phyloP scores from a whole-genome alignment of 2,113 vertebrate species.

The Notiomystis cincta region DNA sequence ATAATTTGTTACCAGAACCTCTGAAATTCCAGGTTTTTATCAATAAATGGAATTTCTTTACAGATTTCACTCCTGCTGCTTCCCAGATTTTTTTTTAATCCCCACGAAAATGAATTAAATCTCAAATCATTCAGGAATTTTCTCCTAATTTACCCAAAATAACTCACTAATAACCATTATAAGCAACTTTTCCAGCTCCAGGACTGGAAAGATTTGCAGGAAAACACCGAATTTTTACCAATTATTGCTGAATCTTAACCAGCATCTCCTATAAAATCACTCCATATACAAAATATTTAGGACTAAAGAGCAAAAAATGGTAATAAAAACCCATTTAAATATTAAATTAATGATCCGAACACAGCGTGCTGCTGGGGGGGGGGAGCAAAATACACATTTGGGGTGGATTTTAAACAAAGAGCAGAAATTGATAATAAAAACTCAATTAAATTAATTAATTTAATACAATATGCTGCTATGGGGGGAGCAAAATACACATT shows the following conservation, averaged over 20 bases:
- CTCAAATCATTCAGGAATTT: background rate
- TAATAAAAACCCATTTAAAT: background rate
- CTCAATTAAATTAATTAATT: no score
- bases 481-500: no score
- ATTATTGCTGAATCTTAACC: background rate
- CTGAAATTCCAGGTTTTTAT: background rate
- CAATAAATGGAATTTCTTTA: background rate
- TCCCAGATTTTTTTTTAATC: background rate
- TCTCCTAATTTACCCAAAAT: background rate
- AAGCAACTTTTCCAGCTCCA: background rate
- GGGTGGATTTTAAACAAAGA: no score
- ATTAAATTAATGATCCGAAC: background rate
- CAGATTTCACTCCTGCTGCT: background rate
- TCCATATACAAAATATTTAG: background rate
- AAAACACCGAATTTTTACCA: background rate
- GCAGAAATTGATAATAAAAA: no score
- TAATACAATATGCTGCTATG: no score
- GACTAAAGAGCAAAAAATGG: background rate
- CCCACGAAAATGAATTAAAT: background rate
- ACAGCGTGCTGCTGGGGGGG: background rate
- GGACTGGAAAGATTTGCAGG: background rate
- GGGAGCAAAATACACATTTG: no score
- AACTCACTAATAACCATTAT: background rate
- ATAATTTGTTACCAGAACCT: background rate
- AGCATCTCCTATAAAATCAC: background rate